A percentile compares a stretch with the other conserved stretches of the same genome.
These are phyloP conservation scores for Crocallis elinguaria DNA, from an alignment of 2,888 invertebrate genomes.

Conservation along the genomic window DNA sequence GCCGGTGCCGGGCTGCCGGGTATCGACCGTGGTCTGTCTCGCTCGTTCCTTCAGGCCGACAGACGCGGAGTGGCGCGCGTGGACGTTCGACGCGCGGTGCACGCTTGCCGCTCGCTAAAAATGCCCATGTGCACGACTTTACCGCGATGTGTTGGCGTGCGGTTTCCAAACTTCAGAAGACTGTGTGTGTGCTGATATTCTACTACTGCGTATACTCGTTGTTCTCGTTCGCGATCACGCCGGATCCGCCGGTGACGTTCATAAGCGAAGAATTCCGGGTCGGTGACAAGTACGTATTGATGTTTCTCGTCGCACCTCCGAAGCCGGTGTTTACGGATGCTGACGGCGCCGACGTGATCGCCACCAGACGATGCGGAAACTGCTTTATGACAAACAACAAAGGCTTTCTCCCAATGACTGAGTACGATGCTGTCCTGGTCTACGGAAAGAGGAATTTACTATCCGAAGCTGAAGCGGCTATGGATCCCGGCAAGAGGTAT, in stretches of 20 bases:
- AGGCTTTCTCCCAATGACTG: slow-evolving; percentile 59
- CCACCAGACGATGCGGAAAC: slow-evolving; percentile 47
- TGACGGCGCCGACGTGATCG: slow-evolving; percentile 59
- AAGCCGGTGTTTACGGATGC: slow-evolving; percentile 50
- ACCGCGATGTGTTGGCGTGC: slow-evolving; percentile 60
- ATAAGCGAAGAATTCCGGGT: slow-evolving; percentile 54
- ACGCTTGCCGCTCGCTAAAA: slow-evolving; percentile 29
- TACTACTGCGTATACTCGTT: slow-evolving; percentile 53
- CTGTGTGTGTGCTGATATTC: slow-evolving; percentile 46
- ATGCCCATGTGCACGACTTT: slow-evolving; percentile 37
- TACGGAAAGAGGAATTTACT: slow-evolving; percentile 43
- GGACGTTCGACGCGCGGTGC: slow-evolving; percentile 43
- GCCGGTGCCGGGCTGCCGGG: too few relatives aligned
- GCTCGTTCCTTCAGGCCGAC: slow-evolving; percentile 37
- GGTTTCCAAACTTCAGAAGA: slow-evolving; percentile 55
- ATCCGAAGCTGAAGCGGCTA: slow-evolving; percentile 43
- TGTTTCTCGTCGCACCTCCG: slow-evolving; percentile 52
- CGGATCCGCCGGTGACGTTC: slow-evolving; percentile 49
- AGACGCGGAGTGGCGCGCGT: slow-evolving; percentile 54
- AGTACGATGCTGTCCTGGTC: slow-evolving; percentile 61
- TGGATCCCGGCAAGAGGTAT: slow-evolving; percentile 56
- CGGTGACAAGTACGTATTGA: slow-evolving; percentile 56
- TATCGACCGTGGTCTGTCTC: slow-evolving; percentile 59
- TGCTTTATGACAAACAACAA: slow-evolving; percentile 67
- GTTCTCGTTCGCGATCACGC: slow-evolving; percentile 47